Evolutionary conservation across 2,113 vertebrate genomes (phyloP).

Genomic region (Callionymus lyra): DNA sequence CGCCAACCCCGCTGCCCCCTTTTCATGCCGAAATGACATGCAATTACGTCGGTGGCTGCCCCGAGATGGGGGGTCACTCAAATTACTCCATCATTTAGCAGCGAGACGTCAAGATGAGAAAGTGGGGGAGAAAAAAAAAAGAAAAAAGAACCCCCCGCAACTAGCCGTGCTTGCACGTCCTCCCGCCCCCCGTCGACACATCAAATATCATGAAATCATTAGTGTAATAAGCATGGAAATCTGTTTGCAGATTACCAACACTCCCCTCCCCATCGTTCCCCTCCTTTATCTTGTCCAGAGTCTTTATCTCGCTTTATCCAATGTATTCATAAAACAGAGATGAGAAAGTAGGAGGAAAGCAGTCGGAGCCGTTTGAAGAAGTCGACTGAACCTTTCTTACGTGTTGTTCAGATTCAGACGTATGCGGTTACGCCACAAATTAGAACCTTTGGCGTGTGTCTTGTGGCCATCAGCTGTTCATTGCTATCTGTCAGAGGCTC

Average conservation of each 20-base stretch:
- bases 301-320: conserved; percentile 81
- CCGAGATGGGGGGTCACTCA: conserved; percentile 86
- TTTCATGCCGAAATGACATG: conserved; percentile 79
- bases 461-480: conserved; percentile 38
- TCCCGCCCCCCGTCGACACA: conserved; percentile 68
- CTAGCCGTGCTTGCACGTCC: conserved; percentile 2
- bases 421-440: conserved; percentile 2
- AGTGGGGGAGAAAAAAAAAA: too few species aligned
- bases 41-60: conserved; percentile 87
- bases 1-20: conserved; percentile 12
- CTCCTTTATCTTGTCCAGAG: conserved; percentile 48
- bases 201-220: conserved; percentile 97
- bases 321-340: conserved; percentile 23
- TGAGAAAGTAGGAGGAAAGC: conserved; percentile 6
- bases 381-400: too few species aligned
- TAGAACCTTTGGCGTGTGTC: neutral
- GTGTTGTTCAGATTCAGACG: neutral
- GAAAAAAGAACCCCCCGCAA: conserved; percentile 22
- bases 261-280: conserved; percentile 59
- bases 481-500: conserved; percentile 41
- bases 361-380: conserved; percentile 3
- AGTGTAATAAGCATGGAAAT: conserved; percentile 98
- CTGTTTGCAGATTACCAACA: conserved; percentile 94
- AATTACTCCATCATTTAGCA: conserved; percentile 96
- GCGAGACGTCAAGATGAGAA: conserved; percentile 76